phyloP scores from a whole-genome alignment of 2,113 vertebrate species.

The Myanophis thanlyinensis region DNA sequence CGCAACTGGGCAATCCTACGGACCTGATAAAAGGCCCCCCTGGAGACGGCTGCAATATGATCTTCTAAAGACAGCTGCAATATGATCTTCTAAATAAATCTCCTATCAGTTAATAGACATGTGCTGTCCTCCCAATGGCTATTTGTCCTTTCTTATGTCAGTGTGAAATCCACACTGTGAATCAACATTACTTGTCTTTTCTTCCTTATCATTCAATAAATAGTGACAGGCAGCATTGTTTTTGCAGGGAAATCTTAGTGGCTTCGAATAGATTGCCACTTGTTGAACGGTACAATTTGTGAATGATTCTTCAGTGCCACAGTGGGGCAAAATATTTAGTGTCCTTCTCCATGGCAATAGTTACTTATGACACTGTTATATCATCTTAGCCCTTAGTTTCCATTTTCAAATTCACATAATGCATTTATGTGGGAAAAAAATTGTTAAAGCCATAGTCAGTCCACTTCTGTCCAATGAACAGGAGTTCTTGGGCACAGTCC shows the following conservation, averaged over 20 bases:
- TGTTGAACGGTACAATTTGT: background rate
- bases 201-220: background rate
- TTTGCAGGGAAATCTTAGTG: background rate
- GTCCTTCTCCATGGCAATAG: background rate
- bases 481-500: background rate
- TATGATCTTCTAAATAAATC: too few species aligned
- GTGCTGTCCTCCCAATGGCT: constrained; percentile 32
- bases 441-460: background rate
- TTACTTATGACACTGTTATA: background rate
- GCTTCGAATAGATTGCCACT: background rate
- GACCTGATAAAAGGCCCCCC: too few species aligned
- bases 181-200: constrained; percentile 12
- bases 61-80: too few species aligned
- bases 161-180: constrained; percentile 27
- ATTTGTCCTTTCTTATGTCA: constrained; percentile 32
- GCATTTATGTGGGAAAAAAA: background rate
- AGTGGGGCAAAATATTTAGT: background rate
- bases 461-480: background rate
- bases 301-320: background rate
- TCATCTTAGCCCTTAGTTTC: background rate
- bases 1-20: too few species aligned
- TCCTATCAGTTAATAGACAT: constrained; percentile 49
- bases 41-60: too few species aligned
- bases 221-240: background rate
- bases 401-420: background rate